Percentiles rank a stretch among this genome's conserved stretches.
These are phyloP conservation scores for Drosophila anomalipes DNA, from an alignment of 2,888 invertebrate species.

Conservation along the genomic window DNA sequence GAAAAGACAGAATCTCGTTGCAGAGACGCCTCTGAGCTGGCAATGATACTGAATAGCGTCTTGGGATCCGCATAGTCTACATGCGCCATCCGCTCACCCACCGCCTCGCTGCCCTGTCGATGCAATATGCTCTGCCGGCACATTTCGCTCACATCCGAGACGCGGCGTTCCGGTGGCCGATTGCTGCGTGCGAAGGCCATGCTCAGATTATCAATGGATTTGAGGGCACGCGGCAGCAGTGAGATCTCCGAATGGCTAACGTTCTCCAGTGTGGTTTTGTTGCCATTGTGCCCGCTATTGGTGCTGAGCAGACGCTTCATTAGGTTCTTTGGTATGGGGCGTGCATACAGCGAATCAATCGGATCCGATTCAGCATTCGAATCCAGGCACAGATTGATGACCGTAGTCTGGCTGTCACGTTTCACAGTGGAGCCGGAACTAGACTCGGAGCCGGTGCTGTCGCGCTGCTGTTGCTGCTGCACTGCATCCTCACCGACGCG, in stretches of 20 bases:
- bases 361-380: constrained; percentile 28
- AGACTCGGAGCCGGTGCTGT: constrained; percentile 65
- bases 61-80: constrained; percentile 94
- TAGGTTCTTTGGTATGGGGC: constrained; percentile 79
- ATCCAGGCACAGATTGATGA: constrained; percentile 68
- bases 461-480: constrained; percentile 54
- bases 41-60: constrained; percentile 85
- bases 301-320: constrained; percentile 79
- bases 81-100: constrained; percentile 95
- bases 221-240: constrained; percentile 76
- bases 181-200: constrained; percentile 76
- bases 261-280: constrained; percentile 62
- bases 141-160: constrained; percentile 84
- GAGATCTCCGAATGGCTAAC: constrained; percentile 82
- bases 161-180: constrained; percentile 83
- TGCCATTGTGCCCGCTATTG: constrained; percentile 40
- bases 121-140: constrained; percentile 86
- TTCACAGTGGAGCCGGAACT: constrained; percentile 72
- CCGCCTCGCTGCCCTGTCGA: constrained; percentile 92
- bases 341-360: constrained; percentile 62
- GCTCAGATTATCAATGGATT: constrained; percentile 78
- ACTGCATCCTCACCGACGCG: constrained; percentile 79
- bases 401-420: constrained; percentile 76
- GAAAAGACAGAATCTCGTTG: constrained; percentile 85
- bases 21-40: constrained; percentile 73